A percentile compares a stretch with the other conserved stretches of the same genome.
phyloP scores from a whole-genome alignment of 2,113 vertebrate species.

The Thryonomys swinderianus region DNA sequence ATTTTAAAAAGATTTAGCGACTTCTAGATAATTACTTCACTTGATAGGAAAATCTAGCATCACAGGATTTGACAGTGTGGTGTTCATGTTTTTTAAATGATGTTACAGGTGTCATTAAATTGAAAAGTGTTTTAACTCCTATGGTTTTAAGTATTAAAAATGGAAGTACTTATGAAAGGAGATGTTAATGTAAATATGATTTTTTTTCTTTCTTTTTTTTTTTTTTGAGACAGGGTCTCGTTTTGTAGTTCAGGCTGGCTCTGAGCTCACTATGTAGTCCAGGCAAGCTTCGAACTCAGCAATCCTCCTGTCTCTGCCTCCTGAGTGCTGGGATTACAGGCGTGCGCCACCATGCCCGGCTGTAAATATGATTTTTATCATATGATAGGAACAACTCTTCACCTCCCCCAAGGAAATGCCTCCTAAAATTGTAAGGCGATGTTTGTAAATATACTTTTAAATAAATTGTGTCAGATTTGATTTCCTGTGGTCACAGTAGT shows the following conservation, averaged over 20 bases:
- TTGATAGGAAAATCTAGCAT: neutral
- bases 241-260: too few species aligned
- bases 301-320: too few species aligned
- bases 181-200: neutral
- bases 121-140: neutral
- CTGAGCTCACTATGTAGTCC: too few species aligned
- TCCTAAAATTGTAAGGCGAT: neutral
- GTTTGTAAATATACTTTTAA: neutral
- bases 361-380: neutral
- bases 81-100: neutral
- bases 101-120: neutral
- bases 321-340: too few species aligned
- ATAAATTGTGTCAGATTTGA: neutral
- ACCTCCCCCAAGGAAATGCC: neutral
- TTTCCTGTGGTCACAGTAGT: neutral
- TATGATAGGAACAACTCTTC: neutral
- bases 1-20: neutral
- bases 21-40: neutral
- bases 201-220: too few species aligned
- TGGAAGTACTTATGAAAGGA: neutral
- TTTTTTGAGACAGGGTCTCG: too few species aligned
- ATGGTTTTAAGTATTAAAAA: slow-evolving; percentile 30
- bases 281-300: too few species aligned
- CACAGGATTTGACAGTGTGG: neutral
- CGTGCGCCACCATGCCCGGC: too few species aligned